Evolutionary conservation across 2,797 vertebrate genomes (phyloP).

Genomic region (Syngnathus rostellatus): DNA sequence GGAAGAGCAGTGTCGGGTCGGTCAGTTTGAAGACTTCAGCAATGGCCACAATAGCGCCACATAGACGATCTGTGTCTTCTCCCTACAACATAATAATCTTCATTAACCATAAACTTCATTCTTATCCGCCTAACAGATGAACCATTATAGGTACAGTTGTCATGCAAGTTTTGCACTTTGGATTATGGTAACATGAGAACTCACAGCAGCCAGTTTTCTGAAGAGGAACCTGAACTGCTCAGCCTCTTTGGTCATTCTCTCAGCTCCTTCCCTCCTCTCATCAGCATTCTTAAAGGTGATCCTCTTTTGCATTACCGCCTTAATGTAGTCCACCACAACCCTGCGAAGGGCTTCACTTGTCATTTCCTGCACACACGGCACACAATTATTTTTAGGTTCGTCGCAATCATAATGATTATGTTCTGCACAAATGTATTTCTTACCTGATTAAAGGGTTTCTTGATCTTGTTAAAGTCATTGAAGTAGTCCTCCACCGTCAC

Average conservation of each 20-base stretch:
- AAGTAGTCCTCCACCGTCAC: constrained; percentile 98
- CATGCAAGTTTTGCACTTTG: neutral
- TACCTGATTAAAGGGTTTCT: constrained; percentile 91
- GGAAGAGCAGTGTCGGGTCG: constrained; percentile 88
- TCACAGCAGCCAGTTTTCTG: constrained; percentile 82
- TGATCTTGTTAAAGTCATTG: constrained; percentile 94
- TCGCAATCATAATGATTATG: no score
- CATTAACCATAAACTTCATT: neutral
- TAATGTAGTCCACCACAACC: constrained; percentile 91
- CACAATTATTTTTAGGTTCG: neutral
- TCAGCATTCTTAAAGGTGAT: constrained; percentile 88
- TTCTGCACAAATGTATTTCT: neutral
- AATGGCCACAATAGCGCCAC: constrained; percentile 83
- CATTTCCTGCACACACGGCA: constrained; percentile 75
- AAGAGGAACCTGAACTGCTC: constrained; percentile 92
- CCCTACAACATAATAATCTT: constrained; percentile 42
- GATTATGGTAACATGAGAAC: constrained; percentile 32
- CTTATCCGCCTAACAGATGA: neutral
- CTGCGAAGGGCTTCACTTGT: constrained; percentile 82
- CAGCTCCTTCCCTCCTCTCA: constrained; percentile 90
- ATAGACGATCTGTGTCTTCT: constrained; percentile 80
- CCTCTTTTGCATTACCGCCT: constrained; percentile 89
- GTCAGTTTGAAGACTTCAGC: constrained; percentile 97
- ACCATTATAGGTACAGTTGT: neutral
- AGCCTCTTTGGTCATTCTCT: constrained; percentile 89